Evolutionary conservation across 2,113 vertebrate species (phyloP), one percentile per base, ranked within the genome.

Genomic region (Phalacrocorax pelagicus): DNA sequence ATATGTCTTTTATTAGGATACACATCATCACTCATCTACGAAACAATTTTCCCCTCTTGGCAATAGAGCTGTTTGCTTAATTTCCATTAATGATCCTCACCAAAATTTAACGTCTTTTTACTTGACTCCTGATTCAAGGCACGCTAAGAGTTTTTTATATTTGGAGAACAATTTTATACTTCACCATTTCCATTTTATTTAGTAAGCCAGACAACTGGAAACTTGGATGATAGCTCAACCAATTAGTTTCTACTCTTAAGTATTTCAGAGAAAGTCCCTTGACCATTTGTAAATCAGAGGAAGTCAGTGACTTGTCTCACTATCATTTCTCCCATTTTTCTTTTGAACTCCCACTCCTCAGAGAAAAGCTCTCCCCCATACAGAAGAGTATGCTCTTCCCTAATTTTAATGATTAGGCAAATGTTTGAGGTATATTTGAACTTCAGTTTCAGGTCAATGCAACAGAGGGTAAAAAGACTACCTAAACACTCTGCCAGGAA

Each of bases 1-100:
- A 29, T 24, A 81, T 91, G 91, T 78, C 89, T 97, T 96, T 96
- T 92, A 91, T 95, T 92, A 97, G 86, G 86, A 97, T 82, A 91
- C 49, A 88, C 70, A 95, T 94, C 92, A 94, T 72, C 86, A 79
- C 73, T 91, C 91, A 78, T 38, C 74, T 46, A 86, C 51, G 74
- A 94, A 94, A 94, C 49, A 30, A 79, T 80, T 94, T 85, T 87
- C 78, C 51, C 62, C 87, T 85, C 86, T 87, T 94, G 84, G 81
- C 47, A 10, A 88, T 22, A 65, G 93, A 91, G 54, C 81, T 44
- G 40, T 92, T 96, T 90, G 78, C 84, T 91, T 78, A 70, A 58
- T 82, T 96, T 87, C 89, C 79, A 92, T 88, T 95, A 95, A 91
- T 63, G 74, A 97, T 66, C 95, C 70, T 97, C 71, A 94, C 66